These are phyloP conservation scores for Isotomurus palustris DNA, from an alignment of 2,888 invertebrate species.

Conservation along the genomic window DNA sequence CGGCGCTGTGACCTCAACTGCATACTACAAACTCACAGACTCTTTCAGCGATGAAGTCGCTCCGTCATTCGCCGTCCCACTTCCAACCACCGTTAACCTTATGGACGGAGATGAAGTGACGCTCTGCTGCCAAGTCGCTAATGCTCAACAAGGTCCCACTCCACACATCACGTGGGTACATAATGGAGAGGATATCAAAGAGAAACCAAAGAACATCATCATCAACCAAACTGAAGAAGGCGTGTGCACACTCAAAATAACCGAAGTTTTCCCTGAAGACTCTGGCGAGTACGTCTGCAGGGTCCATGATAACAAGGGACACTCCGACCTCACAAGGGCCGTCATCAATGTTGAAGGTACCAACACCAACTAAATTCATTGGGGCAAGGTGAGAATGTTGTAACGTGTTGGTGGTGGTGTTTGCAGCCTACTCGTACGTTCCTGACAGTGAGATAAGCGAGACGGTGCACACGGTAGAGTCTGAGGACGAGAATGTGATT, in stretches of 20 bases:
- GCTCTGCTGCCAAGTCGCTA: slow-evolving; percentile 60
- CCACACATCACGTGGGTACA: slow-evolving; percentile 76
- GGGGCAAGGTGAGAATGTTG: not conserved
- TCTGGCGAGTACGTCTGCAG: slow-evolving; percentile 67
- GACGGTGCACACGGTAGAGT: slow-evolving; percentile 57
- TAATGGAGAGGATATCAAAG: slow-evolving; percentile 64
- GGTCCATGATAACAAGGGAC: slow-evolving; percentile 75
- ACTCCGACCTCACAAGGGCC: slow-evolving; percentile 70
- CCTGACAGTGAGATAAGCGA: slow-evolving; percentile 71
- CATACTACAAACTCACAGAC: slow-evolving; percentile 63
- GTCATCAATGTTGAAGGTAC: slow-evolving; percentile 77
- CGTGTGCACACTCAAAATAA: slow-evolving; percentile 70
- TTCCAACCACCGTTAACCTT: slow-evolving; percentile 67
- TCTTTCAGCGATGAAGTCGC: slow-evolving; percentile 48
- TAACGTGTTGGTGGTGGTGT: not conserved
- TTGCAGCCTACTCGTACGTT: slow-evolving; percentile 83
- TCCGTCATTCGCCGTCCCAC: slow-evolving; percentile 20
- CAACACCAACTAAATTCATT: slow-evolving; percentile 1
- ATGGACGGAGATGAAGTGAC: slow-evolving; percentile 86
- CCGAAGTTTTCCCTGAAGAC: slow-evolving; percentile 77
- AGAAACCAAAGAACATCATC: slow-evolving; percentile 71
- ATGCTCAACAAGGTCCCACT: slow-evolving; percentile 57
- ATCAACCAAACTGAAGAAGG: slow-evolving; percentile 69
- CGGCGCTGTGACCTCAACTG: slow-evolving; percentile 82
- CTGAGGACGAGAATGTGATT: slow-evolving; percentile 72